Evolutionary conservation across 1,140 invertebrate species (phyloP), one percentile per base, ranked within the genome.

Genomic region (Epicauta chinensis): DNA sequence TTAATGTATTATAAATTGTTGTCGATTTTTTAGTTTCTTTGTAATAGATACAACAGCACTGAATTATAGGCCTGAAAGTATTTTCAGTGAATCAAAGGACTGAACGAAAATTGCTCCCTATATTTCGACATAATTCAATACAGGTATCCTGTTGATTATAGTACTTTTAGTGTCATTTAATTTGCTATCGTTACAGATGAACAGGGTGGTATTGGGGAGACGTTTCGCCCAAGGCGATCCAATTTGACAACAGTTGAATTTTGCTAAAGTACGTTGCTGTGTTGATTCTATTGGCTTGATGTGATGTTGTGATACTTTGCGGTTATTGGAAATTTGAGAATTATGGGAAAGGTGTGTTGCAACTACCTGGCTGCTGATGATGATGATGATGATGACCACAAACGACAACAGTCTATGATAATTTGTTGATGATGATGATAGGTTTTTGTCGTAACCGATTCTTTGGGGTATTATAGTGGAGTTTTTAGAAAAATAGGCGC

Each of bases 1-100:
- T 45, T 56, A 52, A 56, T 56, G 54, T 35, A 47, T 46, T 56
- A 56, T 56, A 56, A 56, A 56, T 56, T 56, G 48, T 36, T 23
- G 40, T 38, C n/a, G n/a, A 49, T 42, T 49, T 39, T 3, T 23
- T 23, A 7, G 23, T 5, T 5, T 23, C 7, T 23, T 23, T n/a
- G n/a, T n/a, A n/a, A n/a, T n/a, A n/a, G n/a, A n/a, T n/a, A n/a
- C n/a, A n/a, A 23, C 23, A 23, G 23, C n/a, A n/a, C n/a, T n/a
- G 53, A 51, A 55, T 55, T 51, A 51, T 50, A 55, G 49, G 16
- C 11, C 16, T 17, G 16, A 10, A 41, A 51, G 17, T n/a, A n/a
- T n/a, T n/a, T n/a, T n/a, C n/a, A n/a, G n/a, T n/a, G n/a, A n/a
- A n/a, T n/a, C n/a, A n/a, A n/a, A n/a, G n/a, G n/a, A n/a, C n/a